Evolutionary conservation across 2,113 vertebrate genomes (phyloP).

Genomic region (Gadus macrocephalus): DNA sequence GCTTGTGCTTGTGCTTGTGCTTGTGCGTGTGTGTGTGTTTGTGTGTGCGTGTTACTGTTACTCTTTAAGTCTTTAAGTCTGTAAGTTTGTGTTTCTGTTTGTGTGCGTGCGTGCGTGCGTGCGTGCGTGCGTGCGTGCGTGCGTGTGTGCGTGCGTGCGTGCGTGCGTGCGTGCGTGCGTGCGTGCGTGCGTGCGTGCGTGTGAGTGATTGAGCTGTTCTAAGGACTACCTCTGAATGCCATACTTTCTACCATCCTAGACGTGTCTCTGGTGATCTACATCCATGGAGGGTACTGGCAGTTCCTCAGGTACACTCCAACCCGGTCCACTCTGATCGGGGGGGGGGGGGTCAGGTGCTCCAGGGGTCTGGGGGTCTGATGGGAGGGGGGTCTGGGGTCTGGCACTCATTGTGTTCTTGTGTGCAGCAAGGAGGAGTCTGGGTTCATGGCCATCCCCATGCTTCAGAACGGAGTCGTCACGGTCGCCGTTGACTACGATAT

Average conservation of each 20-base stretch:
- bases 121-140: too few species aligned
- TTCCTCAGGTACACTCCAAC: conserved; percentile 75
- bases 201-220: too few species aligned
- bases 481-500: conserved; percentile 80
- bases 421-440: conserved; percentile 86
- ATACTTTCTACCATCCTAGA: conserved; percentile 59
- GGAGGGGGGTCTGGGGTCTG: not conserved
- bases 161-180: too few species aligned
- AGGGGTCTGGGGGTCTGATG: not conserved
- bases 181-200: not conserved
- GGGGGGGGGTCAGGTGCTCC: not conserved
- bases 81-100: too few species aligned
- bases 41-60: too few species aligned
- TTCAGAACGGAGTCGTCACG: conserved; percentile 75
- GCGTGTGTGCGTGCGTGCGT: too few species aligned
- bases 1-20: too few species aligned
- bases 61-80: too few species aligned
- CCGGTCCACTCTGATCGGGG: not conserved
- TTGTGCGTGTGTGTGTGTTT: too few species aligned
- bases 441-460: conserved; percentile 78
- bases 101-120: too few species aligned
- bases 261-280: conserved; percentile 78
- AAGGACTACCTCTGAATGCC: not conserved
- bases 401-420: conserved; percentile 8
- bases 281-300: conserved; percentile 96